These are phyloP conservation scores for Epinotia demarniana DNA, from an alignment of 2,888 invertebrate species.

Conservation along the genomic window DNA sequence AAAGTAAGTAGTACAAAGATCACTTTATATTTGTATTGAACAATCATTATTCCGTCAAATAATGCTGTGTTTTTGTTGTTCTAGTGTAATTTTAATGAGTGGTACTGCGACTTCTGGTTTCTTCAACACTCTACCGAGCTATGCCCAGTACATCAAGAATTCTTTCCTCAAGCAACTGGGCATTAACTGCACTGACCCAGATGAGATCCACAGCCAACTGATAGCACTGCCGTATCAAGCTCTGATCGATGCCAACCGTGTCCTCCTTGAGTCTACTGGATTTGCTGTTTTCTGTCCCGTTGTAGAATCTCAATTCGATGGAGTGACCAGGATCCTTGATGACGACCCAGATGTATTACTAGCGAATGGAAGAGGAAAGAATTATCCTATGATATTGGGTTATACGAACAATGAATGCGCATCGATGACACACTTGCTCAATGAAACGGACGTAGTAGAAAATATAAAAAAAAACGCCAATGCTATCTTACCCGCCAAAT, in stretches of 20 bases:
- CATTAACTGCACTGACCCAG: slow-evolving; percentile 64
- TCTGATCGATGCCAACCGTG: slow-evolving; percentile 61
- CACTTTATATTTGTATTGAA: neutral
- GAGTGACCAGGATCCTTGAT: slow-evolving; percentile 66
- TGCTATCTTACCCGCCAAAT: slow-evolving; percentile 57
- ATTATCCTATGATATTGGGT: slow-evolving; percentile 70
- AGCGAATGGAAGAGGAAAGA: slow-evolving; percentile 61
- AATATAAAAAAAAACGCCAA: slow-evolving; percentile 56
- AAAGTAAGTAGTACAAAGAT: slow-evolving; percentile 56
- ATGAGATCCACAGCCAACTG: slow-evolving; percentile 63
- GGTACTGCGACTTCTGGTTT: slow-evolving; percentile 65
- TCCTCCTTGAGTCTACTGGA: slow-evolving; percentile 62
- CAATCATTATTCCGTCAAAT: no score
- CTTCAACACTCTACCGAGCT: slow-evolving; percentile 64
- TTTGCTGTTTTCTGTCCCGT: slow-evolving; percentile 68
- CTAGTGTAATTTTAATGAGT: slow-evolving; percentile 72
- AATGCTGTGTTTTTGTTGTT: slow-evolving; percentile 52
- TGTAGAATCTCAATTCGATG: slow-evolving; percentile 64
- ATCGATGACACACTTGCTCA: slow-evolving; percentile 62
- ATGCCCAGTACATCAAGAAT: slow-evolving; percentile 58
- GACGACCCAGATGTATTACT: slow-evolving; percentile 68
- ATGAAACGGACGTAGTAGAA: slow-evolving; percentile 58
- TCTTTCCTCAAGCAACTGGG: slow-evolving; percentile 73
- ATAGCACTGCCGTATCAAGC: slow-evolving; percentile 61
- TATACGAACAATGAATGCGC: slow-evolving; percentile 71